Percentiles rank a stretch among this genome's conserved stretches.
These are phyloP conservation scores for Galerucella pusilla DNA, from an alignment of 2,888 invertebrate species.

Conservation along the genomic window DNA sequence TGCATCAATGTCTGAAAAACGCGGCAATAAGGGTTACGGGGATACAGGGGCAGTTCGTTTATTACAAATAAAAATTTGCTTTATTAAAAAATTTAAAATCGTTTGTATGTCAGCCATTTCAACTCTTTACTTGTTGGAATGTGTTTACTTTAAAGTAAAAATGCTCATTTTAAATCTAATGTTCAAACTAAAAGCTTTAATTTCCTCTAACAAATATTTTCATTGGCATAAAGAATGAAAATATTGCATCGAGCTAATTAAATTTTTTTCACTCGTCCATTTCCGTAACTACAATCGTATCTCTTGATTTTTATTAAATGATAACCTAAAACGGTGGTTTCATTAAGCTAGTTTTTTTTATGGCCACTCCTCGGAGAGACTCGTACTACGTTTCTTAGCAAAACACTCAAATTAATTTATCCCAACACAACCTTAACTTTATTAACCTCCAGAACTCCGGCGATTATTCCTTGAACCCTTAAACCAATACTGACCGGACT, in stretches of 20 bases:
- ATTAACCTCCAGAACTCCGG: slow-evolving; percentile 31
- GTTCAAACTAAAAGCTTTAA: too few relatives aligned
- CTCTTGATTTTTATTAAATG: slow-evolving; percentile 26
- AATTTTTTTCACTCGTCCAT: slow-evolving; percentile 15
- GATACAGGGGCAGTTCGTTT: background rate
- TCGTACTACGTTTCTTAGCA: slow-evolving; percentile 31
- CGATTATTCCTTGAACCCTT: background rate
- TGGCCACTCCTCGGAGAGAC: background rate
- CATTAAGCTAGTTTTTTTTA: slow-evolving; percentile 9
- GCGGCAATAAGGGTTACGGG: background rate
- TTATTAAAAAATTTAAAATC: too few relatives aligned
- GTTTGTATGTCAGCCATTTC: too few relatives aligned
- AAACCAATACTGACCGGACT: too few relatives aligned
- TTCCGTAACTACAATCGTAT: slow-evolving; percentile 7
- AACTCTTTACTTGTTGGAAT: too few relatives aligned
- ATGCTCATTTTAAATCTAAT: too few relatives aligned
- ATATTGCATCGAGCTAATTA: background rate
- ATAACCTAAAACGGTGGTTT: slow-evolving; percentile 12
- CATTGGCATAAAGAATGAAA: slow-evolving; percentile 18
- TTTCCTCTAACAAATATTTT: background rate
- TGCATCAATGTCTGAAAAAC: background rate
- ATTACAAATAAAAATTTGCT: too few relatives aligned
- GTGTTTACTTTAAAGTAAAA: too few relatives aligned
- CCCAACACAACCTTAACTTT: slow-evolving; percentile 48
- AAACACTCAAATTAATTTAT: slow-evolving; percentile 50